phyloP scores from a whole-genome alignment of 1,140 invertebrate species.

The Sinonovacula constricta region DNA sequence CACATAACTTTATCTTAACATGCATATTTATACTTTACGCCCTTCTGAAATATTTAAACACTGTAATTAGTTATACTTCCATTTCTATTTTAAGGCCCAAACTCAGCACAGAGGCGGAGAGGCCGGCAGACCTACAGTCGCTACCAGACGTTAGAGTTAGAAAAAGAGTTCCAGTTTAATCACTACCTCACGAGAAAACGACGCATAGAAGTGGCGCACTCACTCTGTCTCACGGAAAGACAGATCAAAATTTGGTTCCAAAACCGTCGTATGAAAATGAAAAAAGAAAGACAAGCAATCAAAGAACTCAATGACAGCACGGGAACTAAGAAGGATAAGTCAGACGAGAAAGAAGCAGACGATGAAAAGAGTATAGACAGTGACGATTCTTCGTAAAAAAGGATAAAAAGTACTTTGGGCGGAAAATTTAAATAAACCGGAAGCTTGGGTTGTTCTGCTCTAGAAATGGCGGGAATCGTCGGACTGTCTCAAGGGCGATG shows the following conservation, averaged over 20 bases:
- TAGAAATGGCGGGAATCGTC: too few relatives aligned
- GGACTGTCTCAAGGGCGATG: too few relatives aligned
- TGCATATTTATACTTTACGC: too few relatives aligned
- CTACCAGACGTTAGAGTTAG: constrained; percentile 86
- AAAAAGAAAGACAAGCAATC: constrained; percentile 86
- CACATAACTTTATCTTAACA: too few relatives aligned
- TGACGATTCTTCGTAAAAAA: constrained; percentile 42
- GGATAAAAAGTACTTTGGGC: constrained; percentile 18
- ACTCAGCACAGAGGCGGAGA: constrained; percentile 94
- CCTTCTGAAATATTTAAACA: too few relatives aligned
- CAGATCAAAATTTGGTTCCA: constrained; percentile 92
- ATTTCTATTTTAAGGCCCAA: constrained; percentile 95
- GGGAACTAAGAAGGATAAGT: constrained; percentile 6
- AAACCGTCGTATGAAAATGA: constrained; percentile 99
- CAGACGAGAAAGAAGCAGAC: constrained; percentile 31
- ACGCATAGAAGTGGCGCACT: constrained; percentile 93
- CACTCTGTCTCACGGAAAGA: constrained; percentile 91
- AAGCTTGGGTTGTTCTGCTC: too few relatives aligned
- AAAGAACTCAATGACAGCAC: constrained; percentile 49
- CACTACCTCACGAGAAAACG: constrained; percentile 84
- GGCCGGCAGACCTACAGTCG: constrained; percentile 98
- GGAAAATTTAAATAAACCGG: too few relatives aligned
- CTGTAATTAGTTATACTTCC: too few relatives aligned
- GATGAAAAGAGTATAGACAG: constrained; percentile 44
- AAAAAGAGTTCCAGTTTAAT: constrained; percentile 85